These are phyloP conservation scores for Corythoichthys haematopterus DNA, from an alignment of 2,113 vertebrate genomes.

Conservation along the genomic window DNA sequence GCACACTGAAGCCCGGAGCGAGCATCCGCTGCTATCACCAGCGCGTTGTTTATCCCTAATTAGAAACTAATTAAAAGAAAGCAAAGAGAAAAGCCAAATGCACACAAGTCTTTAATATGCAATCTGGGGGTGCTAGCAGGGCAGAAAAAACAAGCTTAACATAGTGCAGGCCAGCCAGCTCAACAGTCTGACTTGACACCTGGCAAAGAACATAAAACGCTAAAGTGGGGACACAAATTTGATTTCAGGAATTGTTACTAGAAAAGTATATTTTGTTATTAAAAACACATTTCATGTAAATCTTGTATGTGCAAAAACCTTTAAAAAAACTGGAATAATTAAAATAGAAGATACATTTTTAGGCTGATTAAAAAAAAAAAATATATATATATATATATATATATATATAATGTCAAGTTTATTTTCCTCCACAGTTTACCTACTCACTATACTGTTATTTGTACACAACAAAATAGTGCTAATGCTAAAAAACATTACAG, in stretches of 20 bases:
- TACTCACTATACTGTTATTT: no score
- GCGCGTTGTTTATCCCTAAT: constrained; percentile 63
- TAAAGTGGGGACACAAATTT: not conserved
- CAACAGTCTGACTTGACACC: constrained; percentile 15
- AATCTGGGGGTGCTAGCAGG: constrained; percentile 22
- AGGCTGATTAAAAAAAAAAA: no score
- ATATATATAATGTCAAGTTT: no score
- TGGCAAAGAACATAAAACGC: constrained; percentile 8
- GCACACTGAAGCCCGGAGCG: constrained; percentile 35
- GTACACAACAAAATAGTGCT: no score
- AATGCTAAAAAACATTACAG: no score
- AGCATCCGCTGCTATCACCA: constrained; percentile 38
- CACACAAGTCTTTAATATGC: constrained; percentile 60
- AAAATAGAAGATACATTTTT: no score
- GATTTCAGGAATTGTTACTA: not conserved
- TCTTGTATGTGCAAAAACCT: not conserved
- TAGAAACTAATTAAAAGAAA: constrained; percentile 71
- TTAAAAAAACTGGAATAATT: not conserved
- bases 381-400: no score
- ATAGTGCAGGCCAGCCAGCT: constrained; percentile 21
- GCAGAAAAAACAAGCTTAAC: constrained; percentile 50
- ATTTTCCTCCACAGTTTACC: no score
- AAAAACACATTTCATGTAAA: not conserved
- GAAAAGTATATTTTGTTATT: not conserved
- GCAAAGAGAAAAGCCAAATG: constrained; percentile 52